Evolutionary conservation across 2,888 invertebrate genomes (phyloP).

Genomic region (Parnassius smintheus): DNA sequence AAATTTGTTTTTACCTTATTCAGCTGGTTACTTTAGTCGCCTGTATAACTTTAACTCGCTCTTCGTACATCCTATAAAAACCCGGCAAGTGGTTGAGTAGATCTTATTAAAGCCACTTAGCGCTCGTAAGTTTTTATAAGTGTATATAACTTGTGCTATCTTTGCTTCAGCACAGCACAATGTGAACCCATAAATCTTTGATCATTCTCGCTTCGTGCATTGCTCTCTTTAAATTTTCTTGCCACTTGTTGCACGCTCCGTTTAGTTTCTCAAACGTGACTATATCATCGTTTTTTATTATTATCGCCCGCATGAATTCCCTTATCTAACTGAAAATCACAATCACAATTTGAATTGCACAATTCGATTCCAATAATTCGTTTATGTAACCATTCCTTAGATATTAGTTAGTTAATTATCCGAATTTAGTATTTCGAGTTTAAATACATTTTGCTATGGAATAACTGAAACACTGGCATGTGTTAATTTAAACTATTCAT

Average conservation of each 20-base stretch:
- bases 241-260: slow-evolving; percentile 68
- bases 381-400: slow-evolving; percentile 3
- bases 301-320: slow-evolving; percentile 45
- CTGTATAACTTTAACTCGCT: slow-evolving; percentile 4
- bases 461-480: slow-evolving; percentile 51
- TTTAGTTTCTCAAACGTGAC: slow-evolving; percentile 64
- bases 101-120: slow-evolving; percentile 44
- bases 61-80: slow-evolving; percentile 8
- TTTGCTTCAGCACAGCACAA: slow-evolving; percentile 37
- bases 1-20: too few species aligned
- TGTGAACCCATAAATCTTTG: slow-evolving; percentile 42
- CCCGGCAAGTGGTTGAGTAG: slow-evolving; percentile 21
- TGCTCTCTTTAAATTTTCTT: slow-evolving; percentile 50
- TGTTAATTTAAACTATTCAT: slow-evolving; percentile 50
- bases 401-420: too few species aligned
- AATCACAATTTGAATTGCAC: slow-evolving; percentile 61
- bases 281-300: slow-evolving; percentile 61
- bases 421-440: too few species aligned
- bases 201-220: slow-evolving; percentile 25
- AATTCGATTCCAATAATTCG: slow-evolving; percentile 54
- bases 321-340: slow-evolving; percentile 58
- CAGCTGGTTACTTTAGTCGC: too few species aligned
- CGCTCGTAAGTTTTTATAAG: slow-evolving; percentile 48
- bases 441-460: neutral
- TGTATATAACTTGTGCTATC: slow-evolving; percentile 36